Percentiles rank a stretch among this genome's conserved stretches.
Evolutionary conservation across 2,888 invertebrate species (phyloP).

Genomic region (Mayetiola destructor): DNA sequence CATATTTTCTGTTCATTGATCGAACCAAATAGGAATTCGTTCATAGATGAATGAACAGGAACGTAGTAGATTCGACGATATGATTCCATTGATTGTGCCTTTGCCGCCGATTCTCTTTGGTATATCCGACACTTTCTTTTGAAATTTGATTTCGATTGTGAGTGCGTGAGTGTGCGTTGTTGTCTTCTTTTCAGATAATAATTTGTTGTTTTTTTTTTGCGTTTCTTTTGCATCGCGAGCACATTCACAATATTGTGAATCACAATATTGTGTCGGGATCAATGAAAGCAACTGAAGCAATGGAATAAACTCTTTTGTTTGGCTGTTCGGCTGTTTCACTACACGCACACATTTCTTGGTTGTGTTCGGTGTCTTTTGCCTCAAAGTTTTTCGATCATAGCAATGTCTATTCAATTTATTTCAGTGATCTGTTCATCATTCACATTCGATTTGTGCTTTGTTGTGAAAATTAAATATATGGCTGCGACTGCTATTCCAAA

Average conservation of each 20-base stretch:
- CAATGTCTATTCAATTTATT: slow-evolving; percentile 11
- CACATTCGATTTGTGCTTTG: not conserved
- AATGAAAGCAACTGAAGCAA: slow-evolving; percentile 11
- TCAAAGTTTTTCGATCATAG: not conserved
- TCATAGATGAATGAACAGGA: slow-evolving; percentile 5
- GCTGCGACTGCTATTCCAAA: not conserved
- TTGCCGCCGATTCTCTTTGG: slow-evolving; percentile 11
- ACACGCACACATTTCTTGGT: no score
- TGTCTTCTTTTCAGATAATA: no score
- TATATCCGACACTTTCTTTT: slow-evolving; percentile 13
- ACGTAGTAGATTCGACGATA: not conserved
- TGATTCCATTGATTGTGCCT: slow-evolving; percentile 5
- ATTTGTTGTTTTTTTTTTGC: not conserved
- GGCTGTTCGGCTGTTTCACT: no score
- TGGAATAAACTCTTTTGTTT: not conserved
- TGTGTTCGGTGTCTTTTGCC: not conserved
- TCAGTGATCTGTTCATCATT: slow-evolving; percentile 12
- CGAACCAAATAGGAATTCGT: not conserved
- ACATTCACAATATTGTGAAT: no score
- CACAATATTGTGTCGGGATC: not conserved
- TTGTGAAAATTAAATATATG: slow-evolving; percentile 12
- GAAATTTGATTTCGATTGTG: slow-evolving; percentile 9
- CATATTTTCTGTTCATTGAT: not conserved
- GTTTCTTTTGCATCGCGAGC: not conserved
- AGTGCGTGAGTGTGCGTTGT: not conserved